Conservation (phyloP, 1,140 invertebrate genomes). For the Lycorma delicatula region DNA sequence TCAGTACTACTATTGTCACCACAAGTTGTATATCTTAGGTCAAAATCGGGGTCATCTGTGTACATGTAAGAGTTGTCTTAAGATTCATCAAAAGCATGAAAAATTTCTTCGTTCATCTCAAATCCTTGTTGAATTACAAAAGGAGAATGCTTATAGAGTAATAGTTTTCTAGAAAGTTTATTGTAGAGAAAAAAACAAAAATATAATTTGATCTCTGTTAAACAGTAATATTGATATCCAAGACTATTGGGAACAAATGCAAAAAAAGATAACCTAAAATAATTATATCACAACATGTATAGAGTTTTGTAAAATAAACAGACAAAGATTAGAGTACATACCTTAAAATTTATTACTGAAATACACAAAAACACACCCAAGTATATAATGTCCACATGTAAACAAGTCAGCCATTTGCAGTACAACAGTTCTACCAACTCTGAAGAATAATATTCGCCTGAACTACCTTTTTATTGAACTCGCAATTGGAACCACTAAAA, state of each 20-base stretch:
- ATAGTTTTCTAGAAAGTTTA: not conserved
- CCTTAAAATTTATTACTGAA: not conserved
- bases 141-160: too few relatives aligned
- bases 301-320: too few relatives aligned
- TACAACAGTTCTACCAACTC: too few relatives aligned
- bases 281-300: too few relatives aligned
- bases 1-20: not conserved
- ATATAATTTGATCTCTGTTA: too few relatives aligned
- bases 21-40: not conserved
- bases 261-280: too few relatives aligned
- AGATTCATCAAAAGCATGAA: not conserved
- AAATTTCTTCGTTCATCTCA: not conserved
- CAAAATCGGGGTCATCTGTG: not conserved
- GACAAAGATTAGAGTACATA: too few relatives aligned
- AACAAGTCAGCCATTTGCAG: too few relatives aligned
- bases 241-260: not conserved
- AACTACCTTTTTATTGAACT: too few relatives aligned
- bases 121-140: too few relatives aligned
- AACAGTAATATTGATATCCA: not conserved
- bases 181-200: not conserved
- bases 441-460: too few relatives aligned
- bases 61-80: not conserved
- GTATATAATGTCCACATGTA: not conserved
- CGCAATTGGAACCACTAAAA: not conserved
- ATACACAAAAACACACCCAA: not conserved